Conservation (phyloP, 2,797 vertebrate species). For the Rhinichthys osculus region DNA sequence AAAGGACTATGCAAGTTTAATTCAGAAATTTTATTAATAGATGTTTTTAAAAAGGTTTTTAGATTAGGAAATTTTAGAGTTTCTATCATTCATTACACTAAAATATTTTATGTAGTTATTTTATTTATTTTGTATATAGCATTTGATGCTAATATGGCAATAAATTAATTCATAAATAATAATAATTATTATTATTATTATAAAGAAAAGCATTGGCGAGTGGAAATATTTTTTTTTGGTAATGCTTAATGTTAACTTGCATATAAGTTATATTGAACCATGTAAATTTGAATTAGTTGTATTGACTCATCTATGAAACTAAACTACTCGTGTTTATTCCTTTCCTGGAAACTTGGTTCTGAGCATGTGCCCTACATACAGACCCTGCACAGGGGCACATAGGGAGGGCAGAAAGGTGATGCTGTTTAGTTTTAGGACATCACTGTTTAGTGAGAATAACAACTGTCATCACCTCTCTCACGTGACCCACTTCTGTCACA, state of each 20-base stretch:
- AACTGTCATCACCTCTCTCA: neutral
- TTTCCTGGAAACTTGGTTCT: neutral
- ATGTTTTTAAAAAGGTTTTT: neutral
- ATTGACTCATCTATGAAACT: neutral
- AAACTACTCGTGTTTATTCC: neutral
- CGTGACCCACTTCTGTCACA: neutral
- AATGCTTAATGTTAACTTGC: neutral
- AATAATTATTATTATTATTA: neutral
- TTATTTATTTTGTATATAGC: neutral
- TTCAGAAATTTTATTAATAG: neutral
- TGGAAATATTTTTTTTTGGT: neutral
- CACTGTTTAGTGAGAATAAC: constrained; percentile 4
- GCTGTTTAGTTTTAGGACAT: neutral
- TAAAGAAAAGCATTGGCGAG: neutral
- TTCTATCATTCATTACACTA: neutral
- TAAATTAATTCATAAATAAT: neutral
- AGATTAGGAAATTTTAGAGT: neutral
- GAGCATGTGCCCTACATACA: neutral
- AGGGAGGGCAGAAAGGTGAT: neutral
- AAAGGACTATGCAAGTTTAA: neutral
- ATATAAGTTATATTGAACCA: neutral
- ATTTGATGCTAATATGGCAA: neutral
- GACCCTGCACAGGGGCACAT: constrained; percentile 9
- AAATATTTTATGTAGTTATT: neutral
- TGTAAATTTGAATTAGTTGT: no score